Evolutionary conservation across 2,888 invertebrate species (phyloP).

Genomic region (Pantelozetes paolii): DNA sequence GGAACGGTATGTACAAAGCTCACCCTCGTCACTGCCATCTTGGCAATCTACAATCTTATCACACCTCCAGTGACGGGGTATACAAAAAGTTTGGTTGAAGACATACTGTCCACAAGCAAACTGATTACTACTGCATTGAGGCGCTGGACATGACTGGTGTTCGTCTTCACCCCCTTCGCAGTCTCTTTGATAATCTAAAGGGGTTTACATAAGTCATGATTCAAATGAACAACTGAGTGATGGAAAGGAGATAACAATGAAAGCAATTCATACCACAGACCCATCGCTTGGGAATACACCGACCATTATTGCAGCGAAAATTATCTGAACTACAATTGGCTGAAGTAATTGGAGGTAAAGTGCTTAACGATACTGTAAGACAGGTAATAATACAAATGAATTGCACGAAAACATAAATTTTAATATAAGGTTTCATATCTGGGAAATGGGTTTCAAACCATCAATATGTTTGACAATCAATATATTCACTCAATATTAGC

Average conservation of each 20-base stretch:
- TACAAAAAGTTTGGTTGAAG: constrained; percentile 92
- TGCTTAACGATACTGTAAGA: constrained; percentile 12
- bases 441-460: not conserved
- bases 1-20: constrained; percentile 79
- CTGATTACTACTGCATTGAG: constrained; percentile 81
- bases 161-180: constrained; percentile 87
- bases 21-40: constrained; percentile 89
- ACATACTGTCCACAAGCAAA: constrained; percentile 70
- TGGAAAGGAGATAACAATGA: not conserved
- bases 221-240: constrained; percentile 63
- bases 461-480: too few species aligned
- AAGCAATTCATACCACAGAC: constrained; percentile 64
- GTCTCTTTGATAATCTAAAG: constrained; percentile 74
- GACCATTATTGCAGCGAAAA: constrained; percentile 48
- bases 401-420: not conserved
- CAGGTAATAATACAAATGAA: not conserved
- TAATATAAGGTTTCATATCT: not conserved
- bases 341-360: constrained; percentile 28
- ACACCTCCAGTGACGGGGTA: constrained; percentile 86
- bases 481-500: too few species aligned
- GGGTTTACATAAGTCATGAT: not conserved
- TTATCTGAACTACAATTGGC: constrained; percentile 46
- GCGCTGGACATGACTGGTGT: constrained; percentile 82
- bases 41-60: constrained; percentile 86
- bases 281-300: constrained; percentile 74